These are phyloP conservation scores for Beroe forskalii DNA, from an alignment of 37 sponge, comb jelly and placozoan species.

Conservation along the genomic window DNA sequence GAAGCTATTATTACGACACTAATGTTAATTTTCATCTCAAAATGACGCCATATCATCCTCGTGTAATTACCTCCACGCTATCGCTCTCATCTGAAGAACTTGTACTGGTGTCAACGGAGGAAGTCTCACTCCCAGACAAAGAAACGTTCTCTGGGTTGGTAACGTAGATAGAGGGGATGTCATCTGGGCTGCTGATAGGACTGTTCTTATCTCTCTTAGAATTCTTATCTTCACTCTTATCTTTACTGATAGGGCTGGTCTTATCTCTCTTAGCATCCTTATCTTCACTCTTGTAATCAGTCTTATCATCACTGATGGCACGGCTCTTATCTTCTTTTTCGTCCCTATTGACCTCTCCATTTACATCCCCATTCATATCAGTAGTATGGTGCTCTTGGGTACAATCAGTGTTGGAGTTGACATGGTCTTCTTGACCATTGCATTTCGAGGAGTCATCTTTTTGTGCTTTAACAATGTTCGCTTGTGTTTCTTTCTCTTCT, in stretches of 20 bases:
- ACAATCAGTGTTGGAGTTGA: background rate
- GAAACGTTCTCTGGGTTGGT: background rate
- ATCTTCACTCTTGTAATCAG: background rate
- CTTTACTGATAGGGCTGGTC: background rate
- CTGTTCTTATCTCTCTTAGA: background rate
- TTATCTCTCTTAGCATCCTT: background rate
- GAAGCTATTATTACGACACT: too few relatives aligned
- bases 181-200: background rate
- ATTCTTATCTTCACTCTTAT: background rate
- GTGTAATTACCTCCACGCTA: background rate
- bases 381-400: background rate
- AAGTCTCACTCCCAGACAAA: background rate
- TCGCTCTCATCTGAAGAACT: background rate
- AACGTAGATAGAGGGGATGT: background rate
- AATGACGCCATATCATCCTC: too few relatives aligned
- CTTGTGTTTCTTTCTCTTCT: background rate
- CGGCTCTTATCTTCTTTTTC: background rate
- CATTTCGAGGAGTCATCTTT: background rate
- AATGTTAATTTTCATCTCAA: too few relatives aligned
- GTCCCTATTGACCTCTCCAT: background rate
- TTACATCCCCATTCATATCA: background rate
- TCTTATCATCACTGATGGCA: background rate
- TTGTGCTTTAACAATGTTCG: background rate
- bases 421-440: background rate
- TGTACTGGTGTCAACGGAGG: background rate